Conservation (phyloP, 2,888 invertebrate species). For the Sarcophaga rosellei region DNA sequence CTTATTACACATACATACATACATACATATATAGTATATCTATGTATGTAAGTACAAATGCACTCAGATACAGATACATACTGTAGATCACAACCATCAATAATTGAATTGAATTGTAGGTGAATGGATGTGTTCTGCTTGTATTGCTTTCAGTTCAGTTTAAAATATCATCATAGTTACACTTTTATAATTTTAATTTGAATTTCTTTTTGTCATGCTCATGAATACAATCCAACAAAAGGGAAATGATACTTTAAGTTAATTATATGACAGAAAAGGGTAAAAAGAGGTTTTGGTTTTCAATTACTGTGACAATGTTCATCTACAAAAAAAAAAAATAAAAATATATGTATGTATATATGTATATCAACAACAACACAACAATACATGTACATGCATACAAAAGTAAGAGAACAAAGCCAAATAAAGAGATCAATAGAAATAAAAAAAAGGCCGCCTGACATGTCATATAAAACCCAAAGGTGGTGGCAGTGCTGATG, state of each 20-base stretch:
- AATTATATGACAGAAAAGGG: constrained; percentile 45
- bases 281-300: constrained; percentile 39
- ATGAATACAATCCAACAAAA: constrained; percentile 14
- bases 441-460: background rate
- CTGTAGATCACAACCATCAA: no score
- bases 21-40: no score
- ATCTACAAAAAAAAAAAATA: background rate
- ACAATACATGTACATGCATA: background rate
- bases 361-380: background rate
- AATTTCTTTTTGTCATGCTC: constrained; percentile 18
- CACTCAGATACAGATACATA: no score
- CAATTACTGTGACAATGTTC: constrained; percentile 25
- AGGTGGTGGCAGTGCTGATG: background rate
- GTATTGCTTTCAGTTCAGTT: background rate
- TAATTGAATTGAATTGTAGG: background rate
- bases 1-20: no score
- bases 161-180: constrained; percentile 3
- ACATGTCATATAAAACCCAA: background rate
- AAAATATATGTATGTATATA: background rate
- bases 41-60: no score
- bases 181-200: background rate
- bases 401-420: no score
- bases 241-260: constrained; percentile 16
- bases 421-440: background rate
- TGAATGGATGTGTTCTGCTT: background rate